Evolutionary conservation across 2,113 vertebrate species (phyloP), one percentile per base, ranked within the genome.

Genomic region (Malurus melanocephalus): DNA sequence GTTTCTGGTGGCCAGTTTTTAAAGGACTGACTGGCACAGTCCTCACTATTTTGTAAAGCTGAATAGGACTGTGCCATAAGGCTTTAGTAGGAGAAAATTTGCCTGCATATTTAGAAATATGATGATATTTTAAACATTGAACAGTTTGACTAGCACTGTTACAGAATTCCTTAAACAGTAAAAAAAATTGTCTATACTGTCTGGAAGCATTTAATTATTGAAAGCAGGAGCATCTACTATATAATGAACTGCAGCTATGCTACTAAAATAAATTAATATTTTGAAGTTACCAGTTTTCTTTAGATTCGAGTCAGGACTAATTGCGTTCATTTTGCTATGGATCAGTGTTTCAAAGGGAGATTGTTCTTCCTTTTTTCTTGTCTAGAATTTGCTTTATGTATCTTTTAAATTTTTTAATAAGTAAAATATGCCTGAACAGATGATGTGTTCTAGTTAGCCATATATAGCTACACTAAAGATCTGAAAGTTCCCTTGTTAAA

Each of bases 291-390:
- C 78, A 66, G 7, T 83, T 87, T 90, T 89, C 33, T 92, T 80
- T 92, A 68, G 68, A 65, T 80, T 92, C 53, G 53, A 94, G 90
- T 96, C 80, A 80, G 80, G 66, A 77, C 80, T 96, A 91, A 92
- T 84, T 80, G 75, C 2, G 2, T 91, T 80, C 40, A 4, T 91
- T 84, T 89, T 90, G 17, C 72, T 89, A n/a, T 11, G 24, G 65
- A 66, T 91, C 65, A 24, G 7, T 79, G 57, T 92, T 94, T 93
- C 78, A 67, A 69, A 82, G 49, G 27, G 45, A 79, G 81, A 59
- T 78, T 78, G 45, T 91, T 77, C 60, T 78, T 79, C 17, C 30
- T 61, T 73, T 90, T 74, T 66, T 67, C 52, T 90, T 15, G 4
- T 88, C 85, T 80, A 73, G 69, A 82, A 57, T 93, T 80, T 76